phyloP scores from a whole-genome alignment of 2,797 vertebrate genomes.

The Crenichthys baileyi region DNA sequence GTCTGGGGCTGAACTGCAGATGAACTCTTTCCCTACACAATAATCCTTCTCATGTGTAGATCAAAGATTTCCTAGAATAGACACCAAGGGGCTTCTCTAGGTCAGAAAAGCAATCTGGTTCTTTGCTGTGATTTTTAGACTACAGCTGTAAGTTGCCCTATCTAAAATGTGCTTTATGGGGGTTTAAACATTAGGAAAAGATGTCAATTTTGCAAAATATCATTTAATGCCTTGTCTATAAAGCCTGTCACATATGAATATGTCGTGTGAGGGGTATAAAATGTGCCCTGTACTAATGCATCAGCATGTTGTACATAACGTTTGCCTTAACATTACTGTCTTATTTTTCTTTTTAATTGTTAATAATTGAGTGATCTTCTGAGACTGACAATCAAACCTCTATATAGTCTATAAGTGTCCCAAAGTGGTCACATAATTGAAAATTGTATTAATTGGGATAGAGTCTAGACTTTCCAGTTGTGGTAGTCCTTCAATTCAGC shows the following conservation, averaged over 20 bases:
- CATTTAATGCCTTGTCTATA: not conserved
- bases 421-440: too few species aligned
- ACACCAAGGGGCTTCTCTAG: too few species aligned
- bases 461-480: not conserved
- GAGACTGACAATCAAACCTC: not conserved
- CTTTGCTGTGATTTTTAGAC: not conserved
- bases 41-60: too few species aligned
- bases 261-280: not conserved
- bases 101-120: too few species aligned
- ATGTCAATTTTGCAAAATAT: not conserved
- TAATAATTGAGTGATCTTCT: not conserved
- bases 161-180: not conserved
- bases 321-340: not conserved
- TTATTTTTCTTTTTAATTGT: too few species aligned
- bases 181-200: not conserved
- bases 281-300: not conserved
- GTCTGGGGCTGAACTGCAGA: too few species aligned
- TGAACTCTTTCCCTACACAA: too few species aligned
- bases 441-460: too few species aligned
- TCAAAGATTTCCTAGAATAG: too few species aligned
- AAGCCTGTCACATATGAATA: not conserved
- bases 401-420: not conserved
- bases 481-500: not conserved
- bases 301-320: not conserved
- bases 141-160: not conserved